A percentile compares a stretch with the other conserved stretches of the same genome.
Conservation (phyloP, 2,113 vertebrate genomes). For the Notarius lentiginosus region DNA sequence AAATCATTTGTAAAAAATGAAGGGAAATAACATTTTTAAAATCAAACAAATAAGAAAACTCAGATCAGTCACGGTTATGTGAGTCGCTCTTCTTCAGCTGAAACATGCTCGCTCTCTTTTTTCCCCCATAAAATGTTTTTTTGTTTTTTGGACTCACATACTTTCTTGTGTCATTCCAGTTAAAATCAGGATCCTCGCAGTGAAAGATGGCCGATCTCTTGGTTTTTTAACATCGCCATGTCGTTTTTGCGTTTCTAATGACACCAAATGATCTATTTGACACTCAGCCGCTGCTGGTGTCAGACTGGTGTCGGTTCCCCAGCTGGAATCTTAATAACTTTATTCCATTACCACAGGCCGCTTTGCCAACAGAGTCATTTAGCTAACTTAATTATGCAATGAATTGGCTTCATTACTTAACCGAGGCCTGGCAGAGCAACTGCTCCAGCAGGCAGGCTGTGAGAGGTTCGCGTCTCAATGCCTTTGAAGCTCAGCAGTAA, state of each 20-base stretch:
- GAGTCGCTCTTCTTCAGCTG: background rate
- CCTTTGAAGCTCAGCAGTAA: constrained; percentile 53
- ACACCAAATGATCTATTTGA: constrained; percentile 29
- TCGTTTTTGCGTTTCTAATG: constrained; percentile 9
- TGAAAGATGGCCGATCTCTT: background rate
- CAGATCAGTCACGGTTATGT: background rate
- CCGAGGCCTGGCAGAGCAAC: constrained; percentile 53
- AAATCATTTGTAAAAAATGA: too few relatives aligned
- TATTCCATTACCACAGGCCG: constrained; percentile 61
- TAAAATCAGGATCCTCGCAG: background rate
- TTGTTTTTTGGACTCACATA: background rate
- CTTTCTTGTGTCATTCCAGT: background rate
- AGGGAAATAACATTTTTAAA: too few relatives aligned
- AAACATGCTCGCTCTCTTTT: background rate
- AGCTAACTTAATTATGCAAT: constrained; percentile 62
- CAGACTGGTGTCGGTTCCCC: constrained; percentile 30
- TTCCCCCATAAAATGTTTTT: background rate
- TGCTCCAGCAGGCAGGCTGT: constrained; percentile 43
- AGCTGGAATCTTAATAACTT: constrained; percentile 64
- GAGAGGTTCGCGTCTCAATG: constrained; percentile 40
- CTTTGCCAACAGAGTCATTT: constrained; percentile 55
- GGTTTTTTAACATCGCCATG: background rate
- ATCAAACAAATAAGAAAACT: background rate
- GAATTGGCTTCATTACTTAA: constrained; percentile 61
- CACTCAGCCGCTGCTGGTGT: constrained; percentile 51